Base-by-base conservation (phyloP, 2,797 vertebrate genomes). In the Avahi laniger region DNA sequence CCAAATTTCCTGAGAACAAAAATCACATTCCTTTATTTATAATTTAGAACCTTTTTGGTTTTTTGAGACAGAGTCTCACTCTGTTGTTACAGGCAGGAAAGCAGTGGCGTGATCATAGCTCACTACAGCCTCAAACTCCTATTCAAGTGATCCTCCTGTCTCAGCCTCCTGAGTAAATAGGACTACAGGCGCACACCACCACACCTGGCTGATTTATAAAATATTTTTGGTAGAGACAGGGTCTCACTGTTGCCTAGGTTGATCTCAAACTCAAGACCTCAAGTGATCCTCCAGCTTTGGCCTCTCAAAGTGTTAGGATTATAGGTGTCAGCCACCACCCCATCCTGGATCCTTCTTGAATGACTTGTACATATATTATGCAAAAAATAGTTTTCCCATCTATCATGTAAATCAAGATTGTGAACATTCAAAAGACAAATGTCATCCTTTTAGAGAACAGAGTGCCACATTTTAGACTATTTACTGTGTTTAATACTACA, bases 1-100 rank as follows among this genome's bases (percentile, higher is more conserved):
- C 54, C 35, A 63, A 70, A 89, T 82, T 59, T 52, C 38, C 28
- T 91, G 61, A 93, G 54, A 95, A 90, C 18, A 78, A 96, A 93
- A 82, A 18, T 13, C 41, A 59, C 52, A 46, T 59, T 84, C 67
- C 15, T 75, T 88, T 67, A 50, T 61, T 96, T 82, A 75, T 76
- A 89, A 80, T 52, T 72, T 22, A 85, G 22, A 85, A 41, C 18
- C 48, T 95, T 95, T 76, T 94, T 94, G 41, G n/a, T 65, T n/a
- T 65, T 65, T 65, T 65, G 63, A 65, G 63, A 65, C 33, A 65
- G 33, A 1, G 15, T n/a, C 63, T 65, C 17, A 65, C 57, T 59
- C 57, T 59, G 33, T 35, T 33, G 33, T 35, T 35, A 17, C 63
- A 65, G 63, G 17, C 63, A 65, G 33, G 63, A 35, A 18, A n/a